Evolutionary conservation across 2,888 invertebrate species (phyloP), one percentile per base, ranked within the genome.

Genomic region (Heteropelma amictum): DNA sequence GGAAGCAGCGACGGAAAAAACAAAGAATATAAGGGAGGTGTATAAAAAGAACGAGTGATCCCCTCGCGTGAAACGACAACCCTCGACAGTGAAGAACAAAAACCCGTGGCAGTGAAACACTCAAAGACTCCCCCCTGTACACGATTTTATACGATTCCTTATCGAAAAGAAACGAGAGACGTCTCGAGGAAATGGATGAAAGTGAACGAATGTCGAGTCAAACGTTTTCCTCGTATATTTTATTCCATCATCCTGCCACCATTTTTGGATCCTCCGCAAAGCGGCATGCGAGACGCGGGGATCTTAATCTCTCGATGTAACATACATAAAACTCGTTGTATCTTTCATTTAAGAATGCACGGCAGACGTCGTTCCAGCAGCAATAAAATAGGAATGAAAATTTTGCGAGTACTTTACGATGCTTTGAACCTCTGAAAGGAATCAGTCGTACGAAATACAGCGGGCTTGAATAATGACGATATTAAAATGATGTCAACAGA

Each of bases 21-120:
- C n/a, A n/a, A n/a, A n/a, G n/a, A n/a, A n/a, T n/a, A n/a, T n/a
- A 70, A 70, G 58, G n/a, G 49, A 35, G 21, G 26, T 30, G 14
- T 60, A 30, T 28, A 30, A 17, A 10, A 54, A 26, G 72, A 54
- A 33, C 42, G 49, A 45, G 58, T 38, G 19, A 49, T 23, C 33
- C 61, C 38, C 53, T 77, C 64, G 74, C 40, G 76, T 53, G 67
- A 67, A 72, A 54, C 61, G 60, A 67, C 67, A 60, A 64, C 26
- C 67, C 47, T 58, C 30, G 33, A 33, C 14, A 19, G 5, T 7
- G 30, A 5, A 38, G 21, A 61, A 72, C 67, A 67, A 72, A 72
- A 60, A 40, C 30, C 28, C 23, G 72, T 35, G 65, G n/a, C 53
- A 54, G 30, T 21, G 38, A 30, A 10, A 53, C 45, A 10, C 26